Evolutionary conservation across 1,140 invertebrate species (phyloP), one percentile per base, ranked within the genome.

Genomic region (Leptinotarsa undecemlineata): DNA sequence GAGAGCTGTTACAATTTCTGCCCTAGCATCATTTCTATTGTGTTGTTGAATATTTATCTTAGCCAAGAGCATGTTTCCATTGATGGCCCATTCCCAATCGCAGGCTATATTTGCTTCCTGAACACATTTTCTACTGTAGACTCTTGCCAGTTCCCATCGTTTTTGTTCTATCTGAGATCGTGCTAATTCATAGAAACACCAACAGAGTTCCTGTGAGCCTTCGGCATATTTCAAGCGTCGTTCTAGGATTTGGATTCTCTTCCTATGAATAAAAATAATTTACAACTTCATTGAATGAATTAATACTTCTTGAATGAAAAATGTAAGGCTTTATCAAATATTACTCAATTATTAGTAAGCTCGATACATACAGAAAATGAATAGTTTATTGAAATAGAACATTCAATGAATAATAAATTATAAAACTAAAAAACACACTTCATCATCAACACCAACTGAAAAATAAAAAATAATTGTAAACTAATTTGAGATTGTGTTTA

Each of bases 181-280:
- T 15, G 88, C 82, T 23, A 88, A 74, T 79, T 89, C 88, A 71
- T 88, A 87, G 81, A 86, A 87, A 21, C 88, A 81, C 87, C 87
- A 88, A 78, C 86, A 79, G 17, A 82, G 68, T 71, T 85, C 84
- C 62, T 80, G 69, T 5, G 71, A 67, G 42, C 67, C 74, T 68
- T 71, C 73, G 2, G 83, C 82, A n/a, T 79, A 79, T 17, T 78
- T 64, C 19, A 85, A 42, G 0, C 83, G 76, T 51, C 75, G 60
- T 67, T 81, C 78, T 48, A 79, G 81, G 11, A 81, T 73, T 33
- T 20, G 13, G 47, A 84, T 81, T 68, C 81, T 72, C 64, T 84
- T 85, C 60, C 81, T 82, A 69, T 0, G 8, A 42, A 42, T 42
- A 0, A 3, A 42, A 42, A 42, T 42, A 8, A 42, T 11, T 42